Evolutionary conservation across 1,140 invertebrate species (phyloP).

Genomic region (Asbolus verrucosus): DNA sequence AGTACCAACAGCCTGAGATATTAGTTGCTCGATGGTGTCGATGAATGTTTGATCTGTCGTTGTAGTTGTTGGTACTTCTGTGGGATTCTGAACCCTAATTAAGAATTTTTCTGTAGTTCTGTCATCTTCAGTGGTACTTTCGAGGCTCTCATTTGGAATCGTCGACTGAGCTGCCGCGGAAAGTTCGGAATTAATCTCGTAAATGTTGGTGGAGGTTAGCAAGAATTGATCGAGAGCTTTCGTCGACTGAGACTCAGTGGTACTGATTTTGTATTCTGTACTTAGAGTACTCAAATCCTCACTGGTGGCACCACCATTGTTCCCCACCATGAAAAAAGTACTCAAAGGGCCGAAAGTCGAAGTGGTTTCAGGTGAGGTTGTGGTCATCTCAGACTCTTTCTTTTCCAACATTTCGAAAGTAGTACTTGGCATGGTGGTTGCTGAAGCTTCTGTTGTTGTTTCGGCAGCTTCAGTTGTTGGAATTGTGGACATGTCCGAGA

Average conservation of each 20-base stretch:
- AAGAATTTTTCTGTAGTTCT: slow-evolving; percentile 45
- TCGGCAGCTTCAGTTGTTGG: background rate
- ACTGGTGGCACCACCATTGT: background rate
- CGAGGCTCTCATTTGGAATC: too few relatives aligned
- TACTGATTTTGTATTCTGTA: slow-evolving; percentile 28
- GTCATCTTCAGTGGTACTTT: slow-evolving; percentile 33
- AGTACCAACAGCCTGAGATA: slow-evolving; percentile 59
- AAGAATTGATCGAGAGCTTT: slow-evolving; percentile 53
- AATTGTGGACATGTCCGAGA: background rate
- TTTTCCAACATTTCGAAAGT: background rate
- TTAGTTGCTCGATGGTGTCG: slow-evolving; percentile 58
- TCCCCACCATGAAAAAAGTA: slow-evolving; percentile 1
- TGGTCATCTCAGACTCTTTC: background rate
- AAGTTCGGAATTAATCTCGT: slow-evolving; percentile 60
- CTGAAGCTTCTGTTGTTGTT: slow-evolving; percentile 6
- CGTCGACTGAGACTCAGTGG: slow-evolving; percentile 15
- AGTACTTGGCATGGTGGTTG: background rate
- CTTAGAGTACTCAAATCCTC: slow-evolving; percentile 31
- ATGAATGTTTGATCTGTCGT: slow-evolving; percentile 52
- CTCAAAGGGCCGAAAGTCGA: slow-evolving; percentile 17
- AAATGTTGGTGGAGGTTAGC: slow-evolving; percentile 59
- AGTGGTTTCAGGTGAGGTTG: background rate
- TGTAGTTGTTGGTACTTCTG: slow-evolving; percentile 38
- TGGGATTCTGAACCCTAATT: slow-evolving; percentile 7
- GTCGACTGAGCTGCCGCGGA: slow-evolving; percentile 2